Percentiles rank a stretch among this genome's conserved stretches.
Conservation (phyloP, 92 coral and sea anemone species). For the Bergia puertoricense region DNA sequence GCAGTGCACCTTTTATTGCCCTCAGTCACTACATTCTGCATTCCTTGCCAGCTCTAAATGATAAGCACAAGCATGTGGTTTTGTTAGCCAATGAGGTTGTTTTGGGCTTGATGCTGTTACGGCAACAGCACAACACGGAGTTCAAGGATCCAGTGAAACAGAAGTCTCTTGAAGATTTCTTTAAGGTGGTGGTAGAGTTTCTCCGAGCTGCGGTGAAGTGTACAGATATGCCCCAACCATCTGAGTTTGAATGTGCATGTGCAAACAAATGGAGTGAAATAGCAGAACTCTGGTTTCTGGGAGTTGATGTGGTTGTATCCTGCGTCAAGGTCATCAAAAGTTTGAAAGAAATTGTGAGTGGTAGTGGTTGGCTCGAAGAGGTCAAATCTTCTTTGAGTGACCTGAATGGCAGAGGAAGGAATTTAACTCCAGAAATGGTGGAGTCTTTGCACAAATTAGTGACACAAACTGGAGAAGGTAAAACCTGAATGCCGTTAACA, state of each 20-base stretch:
- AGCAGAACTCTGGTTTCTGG: conserved; percentile 87
- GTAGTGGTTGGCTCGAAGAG: conserved; percentile 66
- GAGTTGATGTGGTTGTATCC: conserved; percentile 67
- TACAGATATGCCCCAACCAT: not conserved
- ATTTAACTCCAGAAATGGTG: not conserved
- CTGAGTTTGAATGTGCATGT: conserved; percentile 26
- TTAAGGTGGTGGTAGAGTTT: conserved; percentile 50
- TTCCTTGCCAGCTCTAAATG: conserved; percentile 41
- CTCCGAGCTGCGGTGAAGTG: conserved; percentile 55
- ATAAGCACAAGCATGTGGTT: conserved; percentile 27
- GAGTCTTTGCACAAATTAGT: conserved; percentile 25
- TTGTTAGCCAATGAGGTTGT: conserved; percentile 67
- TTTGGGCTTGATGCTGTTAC: conserved; percentile 73
- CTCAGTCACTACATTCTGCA: conserved; percentile 45
- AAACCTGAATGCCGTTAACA: not conserved
- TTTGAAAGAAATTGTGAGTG: conserved; percentile 37
- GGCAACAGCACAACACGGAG: conserved; percentile 36
- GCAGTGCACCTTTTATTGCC: conserved; percentile 48
- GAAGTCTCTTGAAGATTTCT: conserved; percentile 36
- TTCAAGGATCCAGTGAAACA: not conserved
- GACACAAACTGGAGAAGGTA: conserved; percentile 13
- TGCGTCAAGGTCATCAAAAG: conserved; percentile 29
- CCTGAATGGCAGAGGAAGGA: not conserved
- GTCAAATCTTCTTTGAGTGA: conserved; percentile 22
- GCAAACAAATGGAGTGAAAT: conserved; percentile 61